phyloP scores from a whole-genome alignment of 1,140 invertebrate species.

The Drosophila setifemur region DNA sequence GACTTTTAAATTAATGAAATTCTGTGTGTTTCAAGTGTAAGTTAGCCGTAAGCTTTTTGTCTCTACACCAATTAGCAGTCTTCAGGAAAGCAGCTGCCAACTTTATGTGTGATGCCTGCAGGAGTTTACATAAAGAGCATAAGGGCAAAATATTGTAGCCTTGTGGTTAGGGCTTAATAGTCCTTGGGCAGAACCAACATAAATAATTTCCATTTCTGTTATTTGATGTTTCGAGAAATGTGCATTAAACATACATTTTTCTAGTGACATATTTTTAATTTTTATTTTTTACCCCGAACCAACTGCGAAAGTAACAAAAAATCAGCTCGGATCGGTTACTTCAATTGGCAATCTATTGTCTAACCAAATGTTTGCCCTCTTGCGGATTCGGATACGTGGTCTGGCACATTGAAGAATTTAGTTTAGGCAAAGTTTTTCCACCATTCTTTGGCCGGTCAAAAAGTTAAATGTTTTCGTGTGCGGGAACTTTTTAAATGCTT shows the following conservation, averaged over 20 bases:
- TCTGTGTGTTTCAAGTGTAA: conserved; percentile 34
- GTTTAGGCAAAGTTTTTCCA: conserved; percentile 15
- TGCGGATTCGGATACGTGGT: conserved; percentile 11
- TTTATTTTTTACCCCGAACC: neutral
- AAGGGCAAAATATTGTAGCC: conserved; percentile 3
- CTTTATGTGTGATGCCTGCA: neutral
- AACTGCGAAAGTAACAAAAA: neutral
- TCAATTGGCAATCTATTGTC: conserved; percentile 28
- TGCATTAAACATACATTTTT: neutral
- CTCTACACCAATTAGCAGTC: conserved; percentile 32
- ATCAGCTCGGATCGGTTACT: conserved; percentile 1
- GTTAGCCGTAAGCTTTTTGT: conserved; percentile 37
- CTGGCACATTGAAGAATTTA: conserved; percentile 5
- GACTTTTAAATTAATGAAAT: conserved; percentile 42
- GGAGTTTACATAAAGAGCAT: neutral
- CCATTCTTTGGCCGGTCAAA: conserved; percentile 14
- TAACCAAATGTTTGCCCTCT: conserved; percentile 26
- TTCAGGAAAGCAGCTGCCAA: conserved; percentile 4
- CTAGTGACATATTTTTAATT: too few species aligned
- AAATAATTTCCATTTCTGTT: too few species aligned
- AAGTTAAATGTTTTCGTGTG: conserved; percentile 26
- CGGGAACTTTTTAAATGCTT: conserved; percentile 39
- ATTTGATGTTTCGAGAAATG: too few species aligned
- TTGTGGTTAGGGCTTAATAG: too few species aligned
- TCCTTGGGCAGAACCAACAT: too few species aligned